A percentile compares a stretch with the other conserved stretches of the same genome.
These are phyloP conservation scores for Thrips palmi DNA, from an alignment of 1,140 invertebrate genomes.

Conservation along the genomic window DNA sequence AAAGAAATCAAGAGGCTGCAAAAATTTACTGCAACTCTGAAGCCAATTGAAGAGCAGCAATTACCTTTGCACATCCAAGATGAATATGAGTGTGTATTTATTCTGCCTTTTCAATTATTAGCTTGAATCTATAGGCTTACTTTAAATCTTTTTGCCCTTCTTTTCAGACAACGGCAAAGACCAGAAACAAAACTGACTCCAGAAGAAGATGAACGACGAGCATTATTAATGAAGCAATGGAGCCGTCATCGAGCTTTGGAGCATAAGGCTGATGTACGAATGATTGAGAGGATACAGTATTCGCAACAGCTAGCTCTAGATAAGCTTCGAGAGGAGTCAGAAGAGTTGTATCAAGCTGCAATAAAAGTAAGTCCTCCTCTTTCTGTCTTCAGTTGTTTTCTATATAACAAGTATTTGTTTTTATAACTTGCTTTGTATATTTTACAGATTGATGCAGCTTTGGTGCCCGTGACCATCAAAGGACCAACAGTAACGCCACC, in stretches of 20 bases:
- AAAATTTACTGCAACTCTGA: conserved; percentile 53
- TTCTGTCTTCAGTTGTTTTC: not conserved
- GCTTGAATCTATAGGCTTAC: not conserved
- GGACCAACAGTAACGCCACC: conserved; percentile 63
- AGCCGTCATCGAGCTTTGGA: conserved; percentile 40
- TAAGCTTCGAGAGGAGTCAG: conserved; percentile 53
- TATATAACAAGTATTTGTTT: conserved; percentile 6
- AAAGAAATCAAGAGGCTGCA: conserved; percentile 62
- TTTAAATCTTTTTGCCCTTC: conserved; percentile 3
- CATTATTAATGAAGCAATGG: conserved; percentile 53
- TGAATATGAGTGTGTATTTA: conserved; percentile 34
- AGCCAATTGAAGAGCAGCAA: conserved; percentile 67
- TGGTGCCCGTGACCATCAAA: conserved; percentile 41
- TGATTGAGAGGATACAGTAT: conserved; percentile 41
- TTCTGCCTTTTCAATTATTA: conserved; percentile 1
- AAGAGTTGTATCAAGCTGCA: conserved; percentile 65
- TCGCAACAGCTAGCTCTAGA: conserved; percentile 59
- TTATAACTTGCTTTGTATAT: conserved; percentile 12
- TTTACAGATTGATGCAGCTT: conserved; percentile 42
- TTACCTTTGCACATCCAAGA: conserved; percentile 42
- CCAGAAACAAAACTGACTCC: conserved; percentile 22
- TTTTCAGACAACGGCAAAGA: conserved; percentile 33
- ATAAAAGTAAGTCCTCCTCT: conserved; percentile 35
- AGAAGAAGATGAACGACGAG: conserved; percentile 31
- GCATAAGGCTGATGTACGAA: conserved; percentile 37